Conservation (phyloP, 2,888 invertebrate species). For the Drosophila buzzatii region DNA sequence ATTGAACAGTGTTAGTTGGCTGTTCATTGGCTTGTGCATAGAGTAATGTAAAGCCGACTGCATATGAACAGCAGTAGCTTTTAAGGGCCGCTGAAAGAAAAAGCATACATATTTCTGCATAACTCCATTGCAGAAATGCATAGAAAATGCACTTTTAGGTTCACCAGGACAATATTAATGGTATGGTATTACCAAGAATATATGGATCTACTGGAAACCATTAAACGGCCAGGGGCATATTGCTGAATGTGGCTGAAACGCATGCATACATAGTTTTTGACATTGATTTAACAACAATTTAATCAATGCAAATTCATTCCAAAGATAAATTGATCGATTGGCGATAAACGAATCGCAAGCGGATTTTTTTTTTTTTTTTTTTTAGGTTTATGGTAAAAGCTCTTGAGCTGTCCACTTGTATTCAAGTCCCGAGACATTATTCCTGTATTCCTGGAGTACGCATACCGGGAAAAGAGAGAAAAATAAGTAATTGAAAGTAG, state of each 20-base stretch:
- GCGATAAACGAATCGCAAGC: neutral
- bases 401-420: too few relatives aligned
- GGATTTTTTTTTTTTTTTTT: too few relatives aligned
- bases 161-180: neutral
- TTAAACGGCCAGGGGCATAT: neutral
- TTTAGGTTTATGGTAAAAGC: too few relatives aligned
- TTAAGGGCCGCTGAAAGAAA: neutral
- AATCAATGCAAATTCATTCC: neutral
- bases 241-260: neutral
- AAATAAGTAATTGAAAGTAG: neutral
- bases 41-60: neutral
- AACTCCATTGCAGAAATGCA: too few relatives aligned
- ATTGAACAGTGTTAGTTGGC: neutral
- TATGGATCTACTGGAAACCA: neutral
- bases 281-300: neutral
- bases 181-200: neutral
- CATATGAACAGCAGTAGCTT: neutral
- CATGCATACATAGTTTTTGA: neutral
- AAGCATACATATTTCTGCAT: too few relatives aligned
- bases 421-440: too few relatives aligned
- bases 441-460: too few relatives aligned
- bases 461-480: neutral
- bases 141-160: neutral
- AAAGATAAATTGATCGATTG: neutral
- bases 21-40: too few relatives aligned